phyloP scores from a whole-genome alignment of 2,113 vertebrate species.

The Oreochromis niloticus region DNA sequence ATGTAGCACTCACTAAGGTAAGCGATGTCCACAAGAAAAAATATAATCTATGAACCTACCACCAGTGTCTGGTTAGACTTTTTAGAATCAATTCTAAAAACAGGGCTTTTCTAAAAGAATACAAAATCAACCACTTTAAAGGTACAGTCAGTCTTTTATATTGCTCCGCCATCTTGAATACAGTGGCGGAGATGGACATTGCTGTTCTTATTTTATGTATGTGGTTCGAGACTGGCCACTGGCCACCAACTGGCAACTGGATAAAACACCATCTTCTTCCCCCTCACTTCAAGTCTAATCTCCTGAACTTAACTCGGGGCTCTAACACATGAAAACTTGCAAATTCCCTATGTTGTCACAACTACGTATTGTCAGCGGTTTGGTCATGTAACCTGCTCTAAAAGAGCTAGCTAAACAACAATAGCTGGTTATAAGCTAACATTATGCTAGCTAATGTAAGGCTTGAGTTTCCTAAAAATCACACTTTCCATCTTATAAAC shows the following conservation, averaged over 20 bases:
- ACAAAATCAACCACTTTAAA: neutral
- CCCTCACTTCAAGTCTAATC: neutral
- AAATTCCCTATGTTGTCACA: neutral
- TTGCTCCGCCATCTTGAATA: neutral
- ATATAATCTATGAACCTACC: neutral
- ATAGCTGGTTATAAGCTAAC: neutral
- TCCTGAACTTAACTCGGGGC: neutral
- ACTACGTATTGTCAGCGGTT: neutral
- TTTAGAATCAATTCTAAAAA: neutral
- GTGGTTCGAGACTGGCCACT: neutral
- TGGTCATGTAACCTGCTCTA: neutral
- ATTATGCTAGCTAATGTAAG: neutral
- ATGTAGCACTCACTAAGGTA: neutral
- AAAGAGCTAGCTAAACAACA: neutral
- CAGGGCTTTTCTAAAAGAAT: neutral
- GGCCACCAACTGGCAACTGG: neutral
- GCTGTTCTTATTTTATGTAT: neutral
- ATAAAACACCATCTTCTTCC: neutral
- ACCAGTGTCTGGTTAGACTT: neutral
- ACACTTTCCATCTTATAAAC: neutral
- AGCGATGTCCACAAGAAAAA: neutral
- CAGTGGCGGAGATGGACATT: neutral
- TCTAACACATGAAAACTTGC: neutral
- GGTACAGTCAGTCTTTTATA: neutral
- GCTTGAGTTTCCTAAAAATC: neutral